Evolutionary conservation across 2,113 vertebrate species (phyloP).

Genomic region (Egretta garzetta): DNA sequence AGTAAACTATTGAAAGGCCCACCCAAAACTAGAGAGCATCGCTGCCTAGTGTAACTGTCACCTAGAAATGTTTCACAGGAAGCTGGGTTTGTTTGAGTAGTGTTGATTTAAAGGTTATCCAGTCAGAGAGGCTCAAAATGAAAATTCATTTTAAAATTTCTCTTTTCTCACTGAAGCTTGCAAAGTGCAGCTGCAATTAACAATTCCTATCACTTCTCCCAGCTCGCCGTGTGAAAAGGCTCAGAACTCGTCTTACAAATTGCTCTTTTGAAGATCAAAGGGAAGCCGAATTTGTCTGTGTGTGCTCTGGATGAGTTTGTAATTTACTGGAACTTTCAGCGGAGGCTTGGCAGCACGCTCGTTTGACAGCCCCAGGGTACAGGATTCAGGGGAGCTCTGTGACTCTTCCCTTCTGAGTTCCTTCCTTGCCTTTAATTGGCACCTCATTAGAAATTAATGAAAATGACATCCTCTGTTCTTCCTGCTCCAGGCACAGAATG

Average conservation of each 20-base stretch:
- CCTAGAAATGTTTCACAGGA: constrained; percentile 21
- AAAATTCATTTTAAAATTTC: constrained; percentile 68
- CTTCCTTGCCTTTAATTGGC: constrained; percentile 84
- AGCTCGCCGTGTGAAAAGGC: constrained; percentile 66
- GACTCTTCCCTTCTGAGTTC: constrained; percentile 76
- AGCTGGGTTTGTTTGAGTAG: constrained; percentile 30
- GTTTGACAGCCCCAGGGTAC: constrained; percentile 73
- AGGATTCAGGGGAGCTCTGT: constrained; percentile 75
- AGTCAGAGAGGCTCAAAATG: constrained; percentile 50
- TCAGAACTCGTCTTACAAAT: constrained; percentile 84
- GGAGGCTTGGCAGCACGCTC: constrained; percentile 61
- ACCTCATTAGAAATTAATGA: constrained; percentile 89
- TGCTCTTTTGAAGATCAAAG: constrained; percentile 88
- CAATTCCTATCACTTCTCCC: constrained; percentile 78
- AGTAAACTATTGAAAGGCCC: neutral
- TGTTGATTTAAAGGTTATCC: constrained; percentile 73
- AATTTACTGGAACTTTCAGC: constrained; percentile 81
- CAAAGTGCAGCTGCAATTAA: constrained; percentile 76
- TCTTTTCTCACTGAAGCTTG: constrained; percentile 47
- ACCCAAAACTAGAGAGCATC: neutral
- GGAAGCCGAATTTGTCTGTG: constrained; percentile 74
- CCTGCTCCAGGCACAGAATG: constrained; percentile 75
- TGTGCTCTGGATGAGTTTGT: constrained; percentile 75
- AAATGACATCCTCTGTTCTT: constrained; percentile 86
- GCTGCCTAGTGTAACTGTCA: constrained; percentile 12